Conservation (phyloP, 2,888 invertebrate genomes). For the Xanthia icteritia region DNA sequence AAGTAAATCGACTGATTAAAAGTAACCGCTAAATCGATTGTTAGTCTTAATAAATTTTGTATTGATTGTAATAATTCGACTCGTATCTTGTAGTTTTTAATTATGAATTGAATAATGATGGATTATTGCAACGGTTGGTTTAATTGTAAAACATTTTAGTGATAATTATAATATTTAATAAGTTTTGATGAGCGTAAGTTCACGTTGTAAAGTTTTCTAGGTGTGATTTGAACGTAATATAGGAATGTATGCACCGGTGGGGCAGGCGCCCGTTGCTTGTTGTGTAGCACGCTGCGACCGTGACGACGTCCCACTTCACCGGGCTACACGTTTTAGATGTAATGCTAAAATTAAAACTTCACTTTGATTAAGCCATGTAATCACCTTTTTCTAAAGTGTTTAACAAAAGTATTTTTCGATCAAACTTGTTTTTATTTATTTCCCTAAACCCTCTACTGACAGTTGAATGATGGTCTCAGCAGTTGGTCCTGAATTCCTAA, state of each 20-base stretch:
- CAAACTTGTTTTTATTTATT: conserved; percentile 59
- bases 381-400: conserved; percentile 80
- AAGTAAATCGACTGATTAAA: conserved; percentile 76
- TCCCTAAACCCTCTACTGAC: neutral
- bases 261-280: conserved; percentile 15
- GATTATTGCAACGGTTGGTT: conserved; percentile 47
- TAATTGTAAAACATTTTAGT: conserved; percentile 69
- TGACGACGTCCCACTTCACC: conserved; percentile 38
- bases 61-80: conserved; percentile 53
- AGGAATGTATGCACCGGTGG: conserved; percentile 60
- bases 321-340: conserved; percentile 57
- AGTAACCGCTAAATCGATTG: conserved; percentile 66
- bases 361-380: conserved; percentile 76
- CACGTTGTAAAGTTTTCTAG: conserved; percentile 73
- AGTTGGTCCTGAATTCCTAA: neutral
- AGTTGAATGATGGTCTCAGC: neutral
- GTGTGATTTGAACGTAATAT: conserved; percentile 77
- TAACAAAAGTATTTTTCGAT: conserved; percentile 80
- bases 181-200: conserved; percentile 74
- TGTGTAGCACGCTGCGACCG: neutral
- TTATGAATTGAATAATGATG: conserved; percentile 43
- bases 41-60: conserved; percentile 58
- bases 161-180: conserved; percentile 69
- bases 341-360: conserved; percentile 71
- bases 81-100: conserved; percentile 57